Conservation (phyloP, 2,888 invertebrate species). For the Dolomedes plantarius region DNA sequence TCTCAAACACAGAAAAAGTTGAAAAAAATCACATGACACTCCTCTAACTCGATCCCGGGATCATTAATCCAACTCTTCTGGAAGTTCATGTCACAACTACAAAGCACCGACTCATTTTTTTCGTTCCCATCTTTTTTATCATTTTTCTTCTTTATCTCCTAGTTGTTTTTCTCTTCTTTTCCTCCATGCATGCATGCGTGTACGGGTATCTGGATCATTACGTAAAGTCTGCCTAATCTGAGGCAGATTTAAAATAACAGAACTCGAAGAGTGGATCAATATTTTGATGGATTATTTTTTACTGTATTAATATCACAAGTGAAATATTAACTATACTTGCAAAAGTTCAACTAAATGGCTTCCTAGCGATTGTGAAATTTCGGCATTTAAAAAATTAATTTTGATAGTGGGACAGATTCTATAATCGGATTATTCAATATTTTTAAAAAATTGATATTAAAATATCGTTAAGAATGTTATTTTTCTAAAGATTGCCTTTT, state of each 20-base stretch:
- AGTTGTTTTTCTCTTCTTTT: slow-evolving; percentile 23
- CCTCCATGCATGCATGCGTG: slow-evolving; percentile 19
- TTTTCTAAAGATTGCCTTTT: too few relatives aligned
- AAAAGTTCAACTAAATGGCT: too few relatives aligned
- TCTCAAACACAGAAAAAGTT: background rate
- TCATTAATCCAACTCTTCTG: slow-evolving; percentile 68
- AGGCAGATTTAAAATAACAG: background rate
- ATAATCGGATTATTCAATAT: too few relatives aligned
- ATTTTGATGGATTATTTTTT: background rate
- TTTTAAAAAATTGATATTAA: too few relatives aligned
- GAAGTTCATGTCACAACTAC: slow-evolving; percentile 69
- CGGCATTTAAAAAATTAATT: too few relatives aligned
- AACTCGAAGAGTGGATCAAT: background rate
- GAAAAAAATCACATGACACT: slow-evolving; percentile 42
- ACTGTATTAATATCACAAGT: too few relatives aligned
- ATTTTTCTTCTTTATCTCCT: slow-evolving; percentile 46
- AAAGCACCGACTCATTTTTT: slow-evolving; percentile 50
- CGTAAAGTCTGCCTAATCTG: background rate
- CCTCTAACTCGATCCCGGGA: slow-evolving; percentile 56
- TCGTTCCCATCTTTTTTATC: slow-evolving; percentile 25
- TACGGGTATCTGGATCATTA: background rate
- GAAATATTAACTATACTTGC: too few relatives aligned
- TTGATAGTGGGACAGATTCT: too few relatives aligned
- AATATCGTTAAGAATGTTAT: too few relatives aligned
- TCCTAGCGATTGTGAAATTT: too few relatives aligned